Evolutionary conservation across 2,113 vertebrate species (phyloP), one percentile per base, ranked within the genome.

Genomic region (Pygoscelis antarcticus): DNA sequence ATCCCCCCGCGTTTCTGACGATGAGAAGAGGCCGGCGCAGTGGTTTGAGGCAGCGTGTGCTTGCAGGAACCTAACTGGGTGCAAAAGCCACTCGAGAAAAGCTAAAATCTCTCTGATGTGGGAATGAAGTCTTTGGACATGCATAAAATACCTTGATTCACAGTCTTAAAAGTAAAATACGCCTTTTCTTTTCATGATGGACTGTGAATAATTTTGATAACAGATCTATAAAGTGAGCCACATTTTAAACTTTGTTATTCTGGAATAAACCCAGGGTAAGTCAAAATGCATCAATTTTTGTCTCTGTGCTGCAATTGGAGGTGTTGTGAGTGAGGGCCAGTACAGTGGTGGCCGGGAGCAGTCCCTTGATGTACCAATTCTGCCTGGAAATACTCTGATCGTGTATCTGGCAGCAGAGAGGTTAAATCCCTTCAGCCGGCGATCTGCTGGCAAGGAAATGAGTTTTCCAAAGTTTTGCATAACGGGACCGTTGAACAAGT

Each of bases 381-480:
- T 93, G 32, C 42, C 64, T 91, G 71, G 57, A 52, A 47, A 42
- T 38, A 32, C 7, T 54, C 46, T 44, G 57, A 4, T 22, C 40
- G 3, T 3, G 0, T n/a, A 1, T 47, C 55, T 89, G 78, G 64
- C 69, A 74, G 26, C 3, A 1, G 20, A 84, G 80, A 32, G 52
- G 74, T 95, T 94, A 93, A 94, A 66, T 77, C 58, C 20, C 47
- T 75, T 42, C 22, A 32, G 26, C 51, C 72, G 52, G 65, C 2
- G 0, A 78, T 80, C 70, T 93, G 47, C 83, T 93, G 90, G 92
- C 86, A 88, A 47, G 90, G 72, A 92, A 79, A 52, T 32, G 36
- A 78, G 72, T 77, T 93, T 95, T 91, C 74, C 77, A 11, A 87
- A 89, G 86, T 78, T 90, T 36, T 78, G 69, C 40, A 12, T 78